Evolutionary conservation across 2,113 vertebrate genomes (phyloP).

Genomic region (Tonatia bakeri): DNA sequence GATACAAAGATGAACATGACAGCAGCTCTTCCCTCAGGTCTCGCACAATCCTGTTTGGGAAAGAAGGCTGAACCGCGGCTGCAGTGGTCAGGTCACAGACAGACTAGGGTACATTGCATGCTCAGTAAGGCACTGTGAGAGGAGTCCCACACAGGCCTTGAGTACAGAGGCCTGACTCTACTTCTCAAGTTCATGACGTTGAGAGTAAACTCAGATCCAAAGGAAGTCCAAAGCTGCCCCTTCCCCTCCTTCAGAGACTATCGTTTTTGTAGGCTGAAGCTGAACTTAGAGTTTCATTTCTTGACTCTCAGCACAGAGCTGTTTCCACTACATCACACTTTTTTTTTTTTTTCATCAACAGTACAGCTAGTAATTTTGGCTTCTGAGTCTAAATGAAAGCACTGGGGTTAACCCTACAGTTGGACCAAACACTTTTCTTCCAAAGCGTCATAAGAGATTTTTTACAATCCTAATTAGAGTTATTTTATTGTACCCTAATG

Average conservation of each 20-base stretch:
- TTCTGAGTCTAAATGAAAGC: constrained; percentile 43
- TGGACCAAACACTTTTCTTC: neutral
- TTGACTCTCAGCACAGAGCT: neutral
- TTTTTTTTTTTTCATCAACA: constrained; percentile 5
- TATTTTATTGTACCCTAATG: constrained; percentile 37
- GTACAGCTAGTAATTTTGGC: constrained; percentile 13
- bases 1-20: neutral
- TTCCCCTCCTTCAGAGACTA: neutral
- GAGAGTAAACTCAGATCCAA: neutral
- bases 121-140: neutral
- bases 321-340: neutral
- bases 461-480: constrained; percentile 20
- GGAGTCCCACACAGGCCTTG: neutral
- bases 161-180: neutral
- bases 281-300: neutral
- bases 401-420: neutral
- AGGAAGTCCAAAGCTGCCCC: neutral
- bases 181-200: neutral
- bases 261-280: neutral
- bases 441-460: neutral
- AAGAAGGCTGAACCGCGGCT: neutral
- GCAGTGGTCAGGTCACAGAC: neutral
- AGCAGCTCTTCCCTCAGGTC: neutral
- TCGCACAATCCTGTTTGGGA: neutral
- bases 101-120: neutral